phyloP scores from a whole-genome alignment of 2,888 invertebrate species.

The Macrophya alboannulata region DNA sequence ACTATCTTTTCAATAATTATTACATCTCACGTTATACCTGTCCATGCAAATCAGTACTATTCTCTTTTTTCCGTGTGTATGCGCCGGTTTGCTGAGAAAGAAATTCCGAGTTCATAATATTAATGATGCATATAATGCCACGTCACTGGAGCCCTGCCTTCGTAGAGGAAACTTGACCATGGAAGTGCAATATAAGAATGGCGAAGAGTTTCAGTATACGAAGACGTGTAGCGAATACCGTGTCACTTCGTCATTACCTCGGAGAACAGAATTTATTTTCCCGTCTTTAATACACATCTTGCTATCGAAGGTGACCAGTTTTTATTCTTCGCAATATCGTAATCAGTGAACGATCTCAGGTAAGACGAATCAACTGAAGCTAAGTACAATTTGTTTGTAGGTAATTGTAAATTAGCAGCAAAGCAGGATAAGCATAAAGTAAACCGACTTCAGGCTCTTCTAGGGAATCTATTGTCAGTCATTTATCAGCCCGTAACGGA shows the following conservation, averaged over 20 bases:
- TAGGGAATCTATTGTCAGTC: slow-evolving; percentile 1
- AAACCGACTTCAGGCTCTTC: neutral
- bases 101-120: neutral
- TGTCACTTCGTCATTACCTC: no score
- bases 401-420: neutral
- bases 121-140: neutral
- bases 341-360: neutral
- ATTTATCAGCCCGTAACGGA: neutral
- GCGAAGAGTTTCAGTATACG: neutral
- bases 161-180: neutral
- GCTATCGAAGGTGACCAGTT: neutral
- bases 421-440: neutral
- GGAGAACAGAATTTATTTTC: neutral
- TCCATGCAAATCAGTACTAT: no score
- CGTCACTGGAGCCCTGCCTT: neutral
- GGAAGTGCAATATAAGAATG: neutral
- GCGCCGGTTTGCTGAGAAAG: neutral
- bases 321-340: neutral
- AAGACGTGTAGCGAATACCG: neutral
- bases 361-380: neutral
- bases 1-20: no score
- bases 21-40: no score
- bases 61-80: neutral
- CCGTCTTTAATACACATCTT: neutral
- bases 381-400: neutral